Evolutionary conservation across 1,140 invertebrate genomes (phyloP).

Genomic region (Druon quercuslanigerum): DNA sequence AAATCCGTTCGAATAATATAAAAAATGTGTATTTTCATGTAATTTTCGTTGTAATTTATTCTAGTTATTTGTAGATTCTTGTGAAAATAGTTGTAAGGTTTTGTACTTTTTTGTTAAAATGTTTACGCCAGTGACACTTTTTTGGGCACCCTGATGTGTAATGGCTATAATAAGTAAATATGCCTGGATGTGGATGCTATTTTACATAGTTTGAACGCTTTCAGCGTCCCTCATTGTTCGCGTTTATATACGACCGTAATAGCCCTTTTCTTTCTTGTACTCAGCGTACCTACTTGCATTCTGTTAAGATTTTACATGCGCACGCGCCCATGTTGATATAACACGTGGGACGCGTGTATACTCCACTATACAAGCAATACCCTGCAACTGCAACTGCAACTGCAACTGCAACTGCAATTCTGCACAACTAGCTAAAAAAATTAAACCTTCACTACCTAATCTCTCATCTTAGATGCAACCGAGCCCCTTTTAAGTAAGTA

Average conservation of each 20-base stretch:
- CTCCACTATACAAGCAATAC: too few species aligned
- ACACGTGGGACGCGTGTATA: slow-evolving; percentile 22
- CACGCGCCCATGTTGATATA: slow-evolving; percentile 15
- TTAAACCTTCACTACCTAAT: slow-evolving; percentile 18
- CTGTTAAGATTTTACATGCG: slow-evolving; percentile 1
- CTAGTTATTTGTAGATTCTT: too few species aligned
- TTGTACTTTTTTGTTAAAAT: background rate
- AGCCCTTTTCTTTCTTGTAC: slow-evolving; percentile 4
- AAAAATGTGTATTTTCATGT: too few species aligned
- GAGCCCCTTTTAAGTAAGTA: slow-evolving; percentile 23
- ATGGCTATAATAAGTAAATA: background rate
- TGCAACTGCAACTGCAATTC: slow-evolving; percentile 1
- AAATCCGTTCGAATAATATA: too few species aligned
- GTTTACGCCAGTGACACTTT: background rate
- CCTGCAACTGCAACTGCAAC: background rate
- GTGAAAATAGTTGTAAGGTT: too few species aligned
- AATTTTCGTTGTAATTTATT: too few species aligned
- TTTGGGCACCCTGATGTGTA: background rate
- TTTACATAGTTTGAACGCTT: background rate
- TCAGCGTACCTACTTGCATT: slow-evolving; percentile 6
- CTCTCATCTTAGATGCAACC: slow-evolving; percentile 26
- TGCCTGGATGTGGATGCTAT: slow-evolving; percentile 3
- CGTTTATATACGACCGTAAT: slow-evolving; percentile 10
- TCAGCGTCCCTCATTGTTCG: background rate
- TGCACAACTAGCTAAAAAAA: slow-evolving; percentile 1